Conservation (phyloP, 2,797 vertebrate genomes). For the Muscicapa striata region DNA sequence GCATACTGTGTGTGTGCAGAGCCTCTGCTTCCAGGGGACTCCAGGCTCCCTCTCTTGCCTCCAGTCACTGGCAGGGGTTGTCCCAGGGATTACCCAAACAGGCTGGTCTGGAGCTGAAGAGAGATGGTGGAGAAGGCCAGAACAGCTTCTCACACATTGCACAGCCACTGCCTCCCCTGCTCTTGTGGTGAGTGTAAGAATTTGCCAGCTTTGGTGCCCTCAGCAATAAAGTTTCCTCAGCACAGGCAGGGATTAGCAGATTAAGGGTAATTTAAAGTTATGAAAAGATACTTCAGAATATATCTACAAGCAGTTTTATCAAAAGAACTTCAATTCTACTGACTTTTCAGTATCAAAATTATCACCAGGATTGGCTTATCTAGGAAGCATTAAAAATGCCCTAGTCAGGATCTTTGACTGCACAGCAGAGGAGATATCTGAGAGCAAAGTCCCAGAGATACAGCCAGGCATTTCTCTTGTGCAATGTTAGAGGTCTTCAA, state of each 20-base stretch:
- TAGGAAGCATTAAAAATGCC: background rate
- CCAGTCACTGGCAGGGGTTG: background rate
- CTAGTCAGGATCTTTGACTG: background rate
- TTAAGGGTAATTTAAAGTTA: background rate
- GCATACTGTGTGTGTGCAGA: accelerated
- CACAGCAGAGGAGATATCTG: too few species aligned
- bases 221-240: background rate
- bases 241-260: background rate
- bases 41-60: background rate
- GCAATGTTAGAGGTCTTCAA: background rate
- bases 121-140: background rate
- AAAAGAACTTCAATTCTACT: background rate
- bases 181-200: background rate
- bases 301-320: background rate
- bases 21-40: background rate
- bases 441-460: background rate
- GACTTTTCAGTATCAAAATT: background rate
- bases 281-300: background rate
- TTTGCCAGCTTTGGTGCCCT: background rate
- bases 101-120: background rate
- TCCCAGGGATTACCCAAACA: background rate
- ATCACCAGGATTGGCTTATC: background rate
- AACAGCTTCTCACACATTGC: background rate
- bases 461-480: background rate
- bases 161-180: background rate